Percentiles rank a stretch among this genome's conserved stretches.
Evolutionary conservation across 2,797 vertebrate species (phyloP).

Genomic region (Microchirus variegatus): DNA sequence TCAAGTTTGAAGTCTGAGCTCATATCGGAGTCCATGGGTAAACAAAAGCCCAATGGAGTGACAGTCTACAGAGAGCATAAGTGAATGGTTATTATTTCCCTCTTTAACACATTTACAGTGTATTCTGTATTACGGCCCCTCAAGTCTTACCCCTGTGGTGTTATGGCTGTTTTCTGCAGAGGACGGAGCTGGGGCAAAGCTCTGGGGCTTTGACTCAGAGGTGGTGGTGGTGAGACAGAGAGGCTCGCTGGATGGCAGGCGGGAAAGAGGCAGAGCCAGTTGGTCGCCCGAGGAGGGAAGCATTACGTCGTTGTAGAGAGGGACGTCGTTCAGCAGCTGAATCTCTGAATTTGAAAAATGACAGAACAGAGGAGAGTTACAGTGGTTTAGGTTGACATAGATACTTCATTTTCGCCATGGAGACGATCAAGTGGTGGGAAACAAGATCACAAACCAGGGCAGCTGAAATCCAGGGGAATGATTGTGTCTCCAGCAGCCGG

Average conservation of each 20-base stretch:
- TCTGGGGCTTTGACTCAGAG: constrained; percentile 82
- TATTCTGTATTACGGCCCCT: background rate
- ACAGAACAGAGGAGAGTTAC: constrained; percentile 55
- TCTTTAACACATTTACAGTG: background rate
- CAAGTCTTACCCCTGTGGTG: constrained; percentile 84
- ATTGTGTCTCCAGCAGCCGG: constrained; percentile 95
- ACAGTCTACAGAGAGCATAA: constrained; percentile 78
- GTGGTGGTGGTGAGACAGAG: constrained; percentile 79
- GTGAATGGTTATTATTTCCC: constrained; percentile 2
- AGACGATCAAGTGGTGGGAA: background rate
- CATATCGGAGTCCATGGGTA: constrained; percentile 91
- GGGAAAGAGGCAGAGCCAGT: constrained; percentile 84
- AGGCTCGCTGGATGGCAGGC: constrained; percentile 85
- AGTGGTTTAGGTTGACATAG: background rate
- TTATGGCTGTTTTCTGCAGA: constrained; percentile 76
- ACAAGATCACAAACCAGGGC: constrained; percentile 79
- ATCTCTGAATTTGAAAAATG: constrained; percentile 86
- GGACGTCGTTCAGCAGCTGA: constrained; percentile 86
- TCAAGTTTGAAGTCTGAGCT: constrained; percentile 94
- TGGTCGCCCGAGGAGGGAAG: constrained; percentile 90
- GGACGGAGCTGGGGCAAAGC: constrained; percentile 75
- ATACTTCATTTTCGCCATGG: background rate
- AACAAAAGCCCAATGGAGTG: constrained; percentile 87
- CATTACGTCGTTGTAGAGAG: constrained; percentile 97
- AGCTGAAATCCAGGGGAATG: constrained; percentile 91